Evolutionary conservation across 2,113 vertebrate species (phyloP).

Genomic region (Synodontis membranacea): DNA sequence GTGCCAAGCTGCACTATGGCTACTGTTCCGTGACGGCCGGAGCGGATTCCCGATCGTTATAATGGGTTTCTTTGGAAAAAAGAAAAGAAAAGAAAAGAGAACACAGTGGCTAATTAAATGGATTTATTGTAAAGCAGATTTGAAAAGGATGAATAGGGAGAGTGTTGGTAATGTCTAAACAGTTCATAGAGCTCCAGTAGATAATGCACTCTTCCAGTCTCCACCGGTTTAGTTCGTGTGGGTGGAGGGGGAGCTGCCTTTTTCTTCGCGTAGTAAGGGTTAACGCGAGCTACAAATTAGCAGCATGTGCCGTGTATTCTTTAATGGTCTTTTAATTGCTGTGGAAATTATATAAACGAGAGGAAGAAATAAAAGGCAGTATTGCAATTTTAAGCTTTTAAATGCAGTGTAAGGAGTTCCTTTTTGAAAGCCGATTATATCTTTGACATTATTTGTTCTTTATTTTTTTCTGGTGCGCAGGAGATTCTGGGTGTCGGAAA

Average conservation of each 20-base stretch:
- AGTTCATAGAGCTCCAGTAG: not conserved
- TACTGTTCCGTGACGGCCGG: not conserved
- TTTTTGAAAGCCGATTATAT: not conserved
- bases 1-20: not conserved
- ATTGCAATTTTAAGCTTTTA: not conserved
- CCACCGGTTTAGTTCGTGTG: not conserved
- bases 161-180: not conserved
- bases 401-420: too few species aligned
- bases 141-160: slow-evolving; percentile 2
- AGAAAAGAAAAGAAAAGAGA: not conserved
- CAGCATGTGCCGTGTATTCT: not conserved
- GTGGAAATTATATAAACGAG: not conserved
- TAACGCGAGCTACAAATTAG: not conserved
- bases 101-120: slow-evolving; percentile 5
- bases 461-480: slow-evolving; percentile 66
- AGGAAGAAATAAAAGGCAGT: not conserved
- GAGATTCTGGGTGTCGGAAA: slow-evolving; percentile 79
- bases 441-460: slow-evolving; percentile 55
- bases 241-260: not conserved
- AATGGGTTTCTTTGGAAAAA: slow-evolving; percentile 9
- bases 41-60: not conserved
- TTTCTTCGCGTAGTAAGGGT: not conserved
- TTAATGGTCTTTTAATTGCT: not conserved
- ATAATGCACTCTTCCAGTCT: not conserved
- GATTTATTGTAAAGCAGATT: not conserved